A percentile compares a stretch with the other conserved stretches of the same genome.
Conservation (phyloP, 30 jellyfish, hydroid and myxozoan species). For the Aurelia coerulea region DNA sequence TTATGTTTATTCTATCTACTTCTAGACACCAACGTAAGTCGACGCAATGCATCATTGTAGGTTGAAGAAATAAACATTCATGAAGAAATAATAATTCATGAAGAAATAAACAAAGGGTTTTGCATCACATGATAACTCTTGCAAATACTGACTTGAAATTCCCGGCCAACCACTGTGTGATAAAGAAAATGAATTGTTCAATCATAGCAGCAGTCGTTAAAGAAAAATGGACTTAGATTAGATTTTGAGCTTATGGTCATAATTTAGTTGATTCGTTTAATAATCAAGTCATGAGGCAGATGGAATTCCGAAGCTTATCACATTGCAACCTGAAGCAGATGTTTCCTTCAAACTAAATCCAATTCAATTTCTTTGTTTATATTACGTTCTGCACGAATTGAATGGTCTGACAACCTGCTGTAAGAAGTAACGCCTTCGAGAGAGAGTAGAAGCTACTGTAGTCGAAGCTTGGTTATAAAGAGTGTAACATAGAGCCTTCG, state of each 20-base stretch:
- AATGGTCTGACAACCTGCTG: constrained; percentile 36
- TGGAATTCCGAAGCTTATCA: constrained; percentile 15
- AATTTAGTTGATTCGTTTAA: not conserved
- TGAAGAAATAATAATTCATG: too few relatives aligned
- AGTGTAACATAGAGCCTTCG: not conserved
- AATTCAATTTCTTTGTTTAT: constrained; percentile 28
- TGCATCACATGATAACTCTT: too few relatives aligned
- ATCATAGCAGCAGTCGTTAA: not conserved
- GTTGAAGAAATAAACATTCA: too few relatives aligned
- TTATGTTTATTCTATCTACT: too few relatives aligned
- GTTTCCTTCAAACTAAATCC: constrained; percentile 15
- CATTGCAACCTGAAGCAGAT: constrained; percentile 29
- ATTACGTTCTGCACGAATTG: too few relatives aligned
- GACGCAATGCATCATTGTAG: too few relatives aligned
- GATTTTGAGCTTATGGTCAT: constrained; percentile 4
- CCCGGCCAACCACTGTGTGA: not conserved
- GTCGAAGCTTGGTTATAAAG: not conserved
- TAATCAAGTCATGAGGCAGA: constrained; percentile 31
- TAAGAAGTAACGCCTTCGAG: constrained; percentile 12
- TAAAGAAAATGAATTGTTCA: not conserved
- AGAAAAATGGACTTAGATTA: not conserved
- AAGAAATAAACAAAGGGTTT: too few relatives aligned
- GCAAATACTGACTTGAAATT: too few relatives aligned
- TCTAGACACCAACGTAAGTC: too few relatives aligned
- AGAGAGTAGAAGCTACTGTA: not conserved